Evolutionary conservation across 2,113 vertebrate species (phyloP).

Genomic region (Talpa occidentalis): DNA sequence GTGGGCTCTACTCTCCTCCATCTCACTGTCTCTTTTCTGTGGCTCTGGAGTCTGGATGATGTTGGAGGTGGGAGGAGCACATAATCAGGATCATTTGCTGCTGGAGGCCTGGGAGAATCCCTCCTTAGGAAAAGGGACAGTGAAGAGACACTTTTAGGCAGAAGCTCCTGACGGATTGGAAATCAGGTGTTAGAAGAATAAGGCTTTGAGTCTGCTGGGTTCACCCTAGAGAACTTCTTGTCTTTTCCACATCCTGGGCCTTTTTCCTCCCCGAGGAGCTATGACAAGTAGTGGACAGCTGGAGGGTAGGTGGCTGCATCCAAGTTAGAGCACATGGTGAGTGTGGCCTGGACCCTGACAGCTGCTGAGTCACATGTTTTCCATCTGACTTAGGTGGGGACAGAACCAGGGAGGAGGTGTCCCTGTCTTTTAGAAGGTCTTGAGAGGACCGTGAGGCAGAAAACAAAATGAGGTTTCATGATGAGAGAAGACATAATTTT

Average conservation of each 20-base stretch:
- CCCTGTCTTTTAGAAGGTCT: background rate
- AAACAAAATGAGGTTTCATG: background rate
- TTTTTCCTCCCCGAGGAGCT: background rate
- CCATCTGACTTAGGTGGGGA: background rate
- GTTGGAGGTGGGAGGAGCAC: background rate
- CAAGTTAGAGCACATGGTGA: rapidly evolving
- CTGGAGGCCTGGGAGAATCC: background rate
- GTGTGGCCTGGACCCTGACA: background rate
- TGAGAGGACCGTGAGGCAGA: background rate
- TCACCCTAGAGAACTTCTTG: background rate
- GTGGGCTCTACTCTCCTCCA: rapidly evolving
- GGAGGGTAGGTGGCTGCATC: background rate
- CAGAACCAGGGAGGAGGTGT: background rate
- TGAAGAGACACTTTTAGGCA: background rate
- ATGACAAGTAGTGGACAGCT: background rate
- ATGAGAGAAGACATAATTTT: slow-evolving; percentile 1
- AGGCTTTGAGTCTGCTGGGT: background rate
- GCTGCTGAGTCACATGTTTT: background rate
- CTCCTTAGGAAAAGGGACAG: background rate
- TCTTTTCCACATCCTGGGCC: background rate
- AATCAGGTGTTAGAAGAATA: background rate
- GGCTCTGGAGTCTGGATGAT: background rate
- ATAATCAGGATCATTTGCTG: background rate
- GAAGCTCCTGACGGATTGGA: background rate
- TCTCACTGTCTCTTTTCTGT: background rate